These are phyloP conservation scores for Nomada lathburiana DNA, from an alignment of 2,888 invertebrate species.

Conservation along the genomic window DNA sequence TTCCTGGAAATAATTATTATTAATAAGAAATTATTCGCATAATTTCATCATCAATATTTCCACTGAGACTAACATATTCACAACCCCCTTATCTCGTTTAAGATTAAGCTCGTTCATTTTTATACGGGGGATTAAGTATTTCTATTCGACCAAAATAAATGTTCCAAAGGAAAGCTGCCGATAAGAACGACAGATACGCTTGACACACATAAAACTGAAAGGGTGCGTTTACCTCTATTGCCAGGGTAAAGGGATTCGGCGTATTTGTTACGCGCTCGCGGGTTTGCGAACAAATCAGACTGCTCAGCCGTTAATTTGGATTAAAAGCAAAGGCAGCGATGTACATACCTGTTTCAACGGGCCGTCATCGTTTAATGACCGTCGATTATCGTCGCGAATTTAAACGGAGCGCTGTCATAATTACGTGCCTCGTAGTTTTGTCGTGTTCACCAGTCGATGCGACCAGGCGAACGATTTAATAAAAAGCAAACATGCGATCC, in stretches of 20 bases:
- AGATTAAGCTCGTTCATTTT: too few species aligned
- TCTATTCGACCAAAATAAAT: background rate
- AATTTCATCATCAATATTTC: too few species aligned
- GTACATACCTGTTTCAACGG: background rate
- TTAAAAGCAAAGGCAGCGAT: constrained; percentile 61
- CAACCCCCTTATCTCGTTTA: too few species aligned
- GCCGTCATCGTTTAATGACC: constrained; percentile 56
- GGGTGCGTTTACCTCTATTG: constrained; percentile 32
- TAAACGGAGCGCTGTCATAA: constrained; percentile 63
- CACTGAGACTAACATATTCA: too few species aligned
- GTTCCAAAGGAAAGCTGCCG: background rate
- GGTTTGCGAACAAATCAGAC: constrained; percentile 37
- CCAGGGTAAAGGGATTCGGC: constrained; percentile 41
- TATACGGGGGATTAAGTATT: background rate
- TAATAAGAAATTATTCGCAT: too few species aligned
- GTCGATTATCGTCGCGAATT: constrained; percentile 68
- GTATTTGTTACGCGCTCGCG: constrained; percentile 34
- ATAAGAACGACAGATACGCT: background rate
- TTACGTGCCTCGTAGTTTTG: constrained; percentile 60
- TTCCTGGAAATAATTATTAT: too few species aligned
- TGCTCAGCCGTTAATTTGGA: constrained; percentile 62
- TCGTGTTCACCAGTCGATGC: constrained; percentile 45
- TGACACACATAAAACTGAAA: constrained; percentile 9
- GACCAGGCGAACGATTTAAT: constrained; percentile 57
- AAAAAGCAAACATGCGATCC: constrained; percentile 46